Evolutionary conservation across 1,140 invertebrate genomes (phyloP), one percentile per base, ranked within the genome.

Genomic region (Papilio machaon): DNA sequence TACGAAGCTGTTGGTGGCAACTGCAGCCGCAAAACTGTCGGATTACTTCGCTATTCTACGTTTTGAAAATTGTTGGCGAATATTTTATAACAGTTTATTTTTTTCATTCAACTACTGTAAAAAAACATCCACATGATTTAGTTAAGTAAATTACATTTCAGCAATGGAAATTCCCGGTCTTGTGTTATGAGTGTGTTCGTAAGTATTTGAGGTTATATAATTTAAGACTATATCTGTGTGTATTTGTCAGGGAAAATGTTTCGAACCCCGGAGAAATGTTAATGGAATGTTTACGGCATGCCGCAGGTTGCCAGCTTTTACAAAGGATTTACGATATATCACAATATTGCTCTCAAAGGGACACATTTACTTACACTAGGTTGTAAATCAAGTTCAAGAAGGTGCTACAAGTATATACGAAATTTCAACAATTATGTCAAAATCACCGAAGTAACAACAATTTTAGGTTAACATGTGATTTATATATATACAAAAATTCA

Each of bases 311-410:
- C 19, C 19, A 23, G 74, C 74, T 47, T 52, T 15, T 54, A 30
- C 46, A 76, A 76, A 52, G 74, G 74, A 23, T 52, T 52, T 76
- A 54, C 74, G 47, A 76, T 35, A n/a, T 52, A 47, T 19, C 74
- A 52, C 46, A 23, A 76, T 52, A 74, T 75, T 75, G 73, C 43
- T 75, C 73, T 49, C 73, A 19, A 75, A 47, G 46, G 73, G n/a
- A 52, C 46, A 46, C 46, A 13, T 47, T 75, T 75, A 75, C 73
- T 75, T 75, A 47, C 73, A 13, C 73, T 19, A 13, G 17, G 2
- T 5, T 17, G 30, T 67, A 67, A 67, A 67, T 67, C 64, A 35
- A 67, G 64, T 35, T 67, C 13, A 67, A 67, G 19, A 23, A 58
- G 52, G 52, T 4, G 49, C 15, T 43, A 43, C 38, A 43, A 43